Evolutionary conservation across 1,140 invertebrate species (phyloP), one percentile per base, ranked within the genome.

Genomic region (Pachypeltis micranthus): DNA sequence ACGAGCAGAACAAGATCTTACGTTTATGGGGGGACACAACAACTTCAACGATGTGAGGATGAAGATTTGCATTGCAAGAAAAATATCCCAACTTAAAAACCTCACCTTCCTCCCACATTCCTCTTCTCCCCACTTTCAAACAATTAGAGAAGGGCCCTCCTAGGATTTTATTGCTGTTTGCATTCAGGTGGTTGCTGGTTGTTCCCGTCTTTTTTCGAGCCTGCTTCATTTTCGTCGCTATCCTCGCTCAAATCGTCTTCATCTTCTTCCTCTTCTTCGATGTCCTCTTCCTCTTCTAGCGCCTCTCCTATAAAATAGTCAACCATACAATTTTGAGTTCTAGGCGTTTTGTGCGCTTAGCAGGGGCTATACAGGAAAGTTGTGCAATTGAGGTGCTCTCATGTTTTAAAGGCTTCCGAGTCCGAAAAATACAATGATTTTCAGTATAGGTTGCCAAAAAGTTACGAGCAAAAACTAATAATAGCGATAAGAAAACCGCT

Each of bases 271-370:
- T 76, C 75, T 0, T 74, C 74, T 0, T 76, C 74, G 2, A 29
- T n/a, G n/a, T 74, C 74, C 47, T 70, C 85, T 62, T 89, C 87
- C 61, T 88, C 87, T 69, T 89, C 86, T 19, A 88, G 78, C 27
- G 82, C 85, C 77, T 89, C 87, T 47, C 87, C 78, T 79, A 34
- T 29, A 71, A 71, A 31, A 59, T 63, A 61, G 21, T 27, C 28
- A 58, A 63, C 44, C 57, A 44, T 44, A 54, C 31, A 31, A 23
- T 62, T 25, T 23, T 61, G 27, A 44, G 29, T 21, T 63, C 56
- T 54, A 31, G 28, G 2, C 23, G 2, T 27, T 21, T 19, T 55
- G 1, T 47, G 12, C 39, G 39, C 27, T 29, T 39, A 60, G 55
- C 26, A 7, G 21, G 0, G 19, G 14, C 7, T 61, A 10, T 12